Evolutionary conservation across 64 coral and sea anemone genomes (phyloP).

Genomic region (Trachythela sp.): DNA sequence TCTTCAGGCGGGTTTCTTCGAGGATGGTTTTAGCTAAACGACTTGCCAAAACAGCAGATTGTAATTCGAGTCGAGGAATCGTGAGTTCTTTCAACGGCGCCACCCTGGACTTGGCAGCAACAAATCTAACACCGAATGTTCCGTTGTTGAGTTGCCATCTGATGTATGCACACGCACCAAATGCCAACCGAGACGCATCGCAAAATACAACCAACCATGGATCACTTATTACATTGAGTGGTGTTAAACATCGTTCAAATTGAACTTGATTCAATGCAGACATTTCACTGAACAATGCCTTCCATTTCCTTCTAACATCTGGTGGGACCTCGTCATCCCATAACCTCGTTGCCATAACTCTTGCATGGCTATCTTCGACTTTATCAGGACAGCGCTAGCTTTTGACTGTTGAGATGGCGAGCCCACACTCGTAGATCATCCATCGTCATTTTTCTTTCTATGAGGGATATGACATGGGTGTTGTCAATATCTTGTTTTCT

Average conservation of each 20-base stretch:
- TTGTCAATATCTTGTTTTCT: slow-evolving; percentile 68
- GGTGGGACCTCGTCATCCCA: no score
- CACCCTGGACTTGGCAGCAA: neutral
- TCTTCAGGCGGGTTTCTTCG: slow-evolving; percentile 3
- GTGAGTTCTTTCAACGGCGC: neutral
- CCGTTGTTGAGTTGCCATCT: slow-evolving; percentile 2
- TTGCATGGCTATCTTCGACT: neutral
- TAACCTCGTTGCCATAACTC: no score
- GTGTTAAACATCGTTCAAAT: neutral
- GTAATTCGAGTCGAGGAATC: neutral
- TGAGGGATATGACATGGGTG: slow-evolving; percentile 58
- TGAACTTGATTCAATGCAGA: neutral
- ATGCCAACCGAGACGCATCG: neutral
- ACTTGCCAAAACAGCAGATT: neutral
- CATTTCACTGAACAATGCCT: neutral
- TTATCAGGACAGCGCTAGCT: neutral
- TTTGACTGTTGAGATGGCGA: slow-evolving; percentile 36
- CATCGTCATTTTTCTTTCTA: slow-evolving; percentile 52
- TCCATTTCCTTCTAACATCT: no score
- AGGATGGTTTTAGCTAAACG: neutral
- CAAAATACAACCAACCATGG: neutral
- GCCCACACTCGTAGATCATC: slow-evolving; percentile 57
- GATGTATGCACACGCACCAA: neutral
- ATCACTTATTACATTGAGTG: neutral
- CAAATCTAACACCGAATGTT: neutral